Evolutionary conservation across 2,888 invertebrate genomes (phyloP).

Genomic region (Polia nebulosa): DNA sequence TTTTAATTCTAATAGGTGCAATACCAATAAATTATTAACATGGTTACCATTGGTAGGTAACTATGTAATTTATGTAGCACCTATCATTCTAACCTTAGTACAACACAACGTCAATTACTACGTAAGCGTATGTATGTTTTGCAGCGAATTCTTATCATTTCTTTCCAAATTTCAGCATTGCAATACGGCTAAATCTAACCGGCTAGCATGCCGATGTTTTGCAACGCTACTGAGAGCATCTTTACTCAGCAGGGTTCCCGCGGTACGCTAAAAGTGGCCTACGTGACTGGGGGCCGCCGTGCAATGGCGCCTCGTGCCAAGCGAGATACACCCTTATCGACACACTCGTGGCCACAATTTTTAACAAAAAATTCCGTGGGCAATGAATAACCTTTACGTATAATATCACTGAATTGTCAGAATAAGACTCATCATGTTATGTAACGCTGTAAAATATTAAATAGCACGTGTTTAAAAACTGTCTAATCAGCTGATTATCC

Average conservation of each 20-base stretch:
- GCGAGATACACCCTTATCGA: constrained; percentile 88
- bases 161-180: constrained; percentile 77
- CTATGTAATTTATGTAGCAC: background rate
- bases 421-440: constrained; percentile 72
- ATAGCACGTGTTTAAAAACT: constrained; percentile 82
- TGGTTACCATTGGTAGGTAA: background rate
- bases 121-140: constrained; percentile 36
- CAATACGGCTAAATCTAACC: constrained; percentile 66
- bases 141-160: constrained; percentile 65
- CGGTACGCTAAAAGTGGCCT: constrained; percentile 82
- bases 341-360: constrained; percentile 68
- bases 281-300: constrained; percentile 88
- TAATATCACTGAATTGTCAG: constrained; percentile 33
- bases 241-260: constrained; percentile 76
- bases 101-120: constrained; percentile 12
- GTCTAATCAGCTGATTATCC: constrained; percentile 84
- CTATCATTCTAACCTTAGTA: background rate
- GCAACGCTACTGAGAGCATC: constrained; percentile 57
- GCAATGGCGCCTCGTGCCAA: constrained; percentile 89
- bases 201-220: constrained; percentile 40
- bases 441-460: constrained; percentile 75
- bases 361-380: constrained; percentile 47
- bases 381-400: constrained; percentile 43
- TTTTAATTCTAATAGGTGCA: background rate
- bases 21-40: background rate